Conservation (phyloP, 2,797 vertebrate genomes). For the Amblyopsis hoosieri region DNA sequence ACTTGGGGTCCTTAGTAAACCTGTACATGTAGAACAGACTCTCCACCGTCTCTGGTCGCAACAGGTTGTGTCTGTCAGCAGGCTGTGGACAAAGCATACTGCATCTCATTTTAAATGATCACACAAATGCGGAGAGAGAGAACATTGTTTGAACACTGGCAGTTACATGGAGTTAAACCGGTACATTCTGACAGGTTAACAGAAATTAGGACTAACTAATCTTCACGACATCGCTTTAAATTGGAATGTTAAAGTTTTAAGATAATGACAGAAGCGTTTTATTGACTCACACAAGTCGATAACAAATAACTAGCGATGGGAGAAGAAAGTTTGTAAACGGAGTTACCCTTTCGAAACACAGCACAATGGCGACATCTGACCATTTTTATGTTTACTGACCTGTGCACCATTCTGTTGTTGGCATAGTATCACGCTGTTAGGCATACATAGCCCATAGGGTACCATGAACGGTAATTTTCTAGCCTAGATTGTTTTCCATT, state of each 20-base stretch:
- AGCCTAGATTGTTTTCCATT: too few relatives aligned
- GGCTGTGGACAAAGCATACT: constrained; percentile 71
- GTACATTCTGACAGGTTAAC: neutral
- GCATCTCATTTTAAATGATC: neutral
- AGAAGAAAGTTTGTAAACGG: neutral
- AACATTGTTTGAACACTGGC: neutral
- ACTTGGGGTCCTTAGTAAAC: constrained; percentile 88
- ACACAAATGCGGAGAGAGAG: neutral
- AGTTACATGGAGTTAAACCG: neutral
- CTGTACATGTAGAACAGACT: constrained; percentile 95
- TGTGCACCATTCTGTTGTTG: too few relatives aligned
- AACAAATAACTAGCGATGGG: too few relatives aligned
- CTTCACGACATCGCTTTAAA: too few relatives aligned
- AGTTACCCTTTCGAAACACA: neutral
- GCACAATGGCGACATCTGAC: too few relatives aligned
- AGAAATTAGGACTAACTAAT: too few relatives aligned
- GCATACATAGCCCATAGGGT: too few relatives aligned
- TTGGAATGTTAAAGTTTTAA: neutral
- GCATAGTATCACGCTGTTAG: too few relatives aligned
- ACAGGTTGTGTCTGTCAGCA: constrained; percentile 93
- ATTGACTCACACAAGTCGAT: neutral
- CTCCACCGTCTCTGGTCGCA: constrained; percentile 94
- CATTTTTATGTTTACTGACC: too few relatives aligned
- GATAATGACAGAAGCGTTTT: neutral
- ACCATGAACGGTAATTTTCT: too few relatives aligned